These are phyloP conservation scores for Macrobrachium nipponense DNA, from an alignment of 1,140 invertebrate species.

Conservation along the genomic window DNA sequence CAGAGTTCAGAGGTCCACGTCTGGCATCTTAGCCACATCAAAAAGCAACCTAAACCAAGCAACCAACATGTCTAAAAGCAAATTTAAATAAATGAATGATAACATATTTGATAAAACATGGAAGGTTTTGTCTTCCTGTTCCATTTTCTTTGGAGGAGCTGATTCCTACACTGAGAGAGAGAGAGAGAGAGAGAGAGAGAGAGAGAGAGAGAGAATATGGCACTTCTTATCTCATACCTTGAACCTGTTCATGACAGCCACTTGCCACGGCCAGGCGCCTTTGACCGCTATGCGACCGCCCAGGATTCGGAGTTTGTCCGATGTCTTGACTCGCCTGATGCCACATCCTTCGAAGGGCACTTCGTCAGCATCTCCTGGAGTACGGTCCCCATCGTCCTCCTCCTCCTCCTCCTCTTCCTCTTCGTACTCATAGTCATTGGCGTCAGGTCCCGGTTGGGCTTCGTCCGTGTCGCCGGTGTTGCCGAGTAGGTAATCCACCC, in stretches of 20 bases:
- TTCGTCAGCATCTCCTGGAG: background rate
- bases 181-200: background rate
- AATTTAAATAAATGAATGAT: no score
- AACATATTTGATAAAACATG: no score
- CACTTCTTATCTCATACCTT: conserved; percentile 71
- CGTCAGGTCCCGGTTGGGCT: no score
- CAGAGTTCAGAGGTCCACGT: no score
- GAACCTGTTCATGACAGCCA: conserved; percentile 85
- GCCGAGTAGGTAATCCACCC: no score
- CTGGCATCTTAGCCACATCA: no score
- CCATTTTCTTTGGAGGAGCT: background rate
- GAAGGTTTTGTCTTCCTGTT: no score
- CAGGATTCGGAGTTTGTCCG: conserved; percentile 77
- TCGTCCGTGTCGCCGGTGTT: no score
- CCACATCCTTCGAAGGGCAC: background rate
- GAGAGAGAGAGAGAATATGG: background rate
- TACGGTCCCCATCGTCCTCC: background rate
- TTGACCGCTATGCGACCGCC: conserved; percentile 81
- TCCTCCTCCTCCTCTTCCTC: background rate
- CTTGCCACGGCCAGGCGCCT: conserved; percentile 93
- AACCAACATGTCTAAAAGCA: no score
- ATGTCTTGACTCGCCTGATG: background rate
- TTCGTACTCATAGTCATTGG: background rate
- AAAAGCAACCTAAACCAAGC: no score
- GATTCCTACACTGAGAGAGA: background rate